Base-by-base conservation (phyloP, 1,140 invertebrate genomes). In the Micrasema longulum region DNA sequence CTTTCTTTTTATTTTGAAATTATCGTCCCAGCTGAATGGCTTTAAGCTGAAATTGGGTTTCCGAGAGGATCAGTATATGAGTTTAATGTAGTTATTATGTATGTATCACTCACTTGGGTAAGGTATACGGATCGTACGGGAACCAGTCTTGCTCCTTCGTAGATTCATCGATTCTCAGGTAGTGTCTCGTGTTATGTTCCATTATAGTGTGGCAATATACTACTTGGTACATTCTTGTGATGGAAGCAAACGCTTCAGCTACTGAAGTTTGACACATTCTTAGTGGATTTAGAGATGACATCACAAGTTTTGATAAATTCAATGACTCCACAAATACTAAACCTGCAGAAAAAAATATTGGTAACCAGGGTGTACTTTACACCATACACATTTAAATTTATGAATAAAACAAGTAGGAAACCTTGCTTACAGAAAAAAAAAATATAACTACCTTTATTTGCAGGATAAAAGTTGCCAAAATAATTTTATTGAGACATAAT, bases 131-230 rank as follows among this genome's bases (percentile, higher is more conserved):
- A 64, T 85, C 84, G 48, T 84, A 85, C 0, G 84, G 84, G 71
- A 85, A 85, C 84, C 84, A 85, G 26, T 84, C 81, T 43, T 83
- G 80, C 62, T 81, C 82, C 20, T 78, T 75, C 14, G 76, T 36
- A 0, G 64, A 43, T 0, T 55, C 35, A 12, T 68, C 72, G 11
- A 95, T 78, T 23, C 80, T 80, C 9, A 95, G 78, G 22, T 87
- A 87, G 14, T 87, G 88, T 41, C 93, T 84, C 1, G 88, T 84
- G 83, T 98, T 98, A 71, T 91, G 89, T 77, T 97, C 94, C 38
- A 98, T 92, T 48, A 97, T 88, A 0, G 95, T 89, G 80, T 96
- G 92, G 83, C 96, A 98, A 83, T 97, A 97, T 3, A 93, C 95
- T 48, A 98, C 84, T 79, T 97, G 96, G 81, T 97, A 93, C n/a